Evolutionary conservation across 92 coral and sea anemone genomes (phyloP).

Genomic region (Zoanthus solanderi): DNA sequence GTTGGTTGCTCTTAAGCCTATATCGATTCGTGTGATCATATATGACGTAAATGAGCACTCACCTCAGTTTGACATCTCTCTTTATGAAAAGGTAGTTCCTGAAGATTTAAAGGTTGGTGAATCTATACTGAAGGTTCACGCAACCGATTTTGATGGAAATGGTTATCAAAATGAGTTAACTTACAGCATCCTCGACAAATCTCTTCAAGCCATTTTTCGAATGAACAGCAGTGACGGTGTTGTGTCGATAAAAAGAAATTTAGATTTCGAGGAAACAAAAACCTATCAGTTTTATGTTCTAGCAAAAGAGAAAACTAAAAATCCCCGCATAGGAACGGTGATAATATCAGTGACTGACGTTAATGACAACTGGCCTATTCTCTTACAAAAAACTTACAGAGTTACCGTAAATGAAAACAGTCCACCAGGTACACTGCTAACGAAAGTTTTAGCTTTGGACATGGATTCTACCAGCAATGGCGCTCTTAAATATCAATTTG

Average conservation of each 20-base stretch:
- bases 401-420: conserved; percentile 58
- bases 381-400: conserved; percentile 40
- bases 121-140: conserved; percentile 63
- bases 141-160: conserved; percentile 46
- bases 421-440: conserved; percentile 40
- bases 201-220: background rate
- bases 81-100: conserved; percentile 53
- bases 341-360: conserved; percentile 49
- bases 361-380: conserved; percentile 68
- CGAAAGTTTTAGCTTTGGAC: conserved; percentile 51
- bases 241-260: conserved; percentile 32
- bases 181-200: conserved; percentile 45
- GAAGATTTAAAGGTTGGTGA: conserved; percentile 45
- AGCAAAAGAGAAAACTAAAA: conserved; percentile 32
- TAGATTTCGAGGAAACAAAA: conserved; percentile 56
- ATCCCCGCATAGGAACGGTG: conserved; percentile 56
- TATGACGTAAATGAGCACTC: conserved; percentile 60
- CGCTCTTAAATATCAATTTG: conserved; percentile 39
- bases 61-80: conserved; percentile 62
- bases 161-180: conserved; percentile 23
- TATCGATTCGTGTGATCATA: conserved; percentile 31
- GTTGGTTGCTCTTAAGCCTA: conserved; percentile 33
- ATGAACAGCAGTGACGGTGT: conserved; percentile 60
- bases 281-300: conserved; percentile 63
- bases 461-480: conserved; percentile 59